Evolutionary conservation across 2,888 invertebrate genomes (phyloP), one percentile per base, ranked within the genome.

Genomic region (Encarsia formosa): DNA sequence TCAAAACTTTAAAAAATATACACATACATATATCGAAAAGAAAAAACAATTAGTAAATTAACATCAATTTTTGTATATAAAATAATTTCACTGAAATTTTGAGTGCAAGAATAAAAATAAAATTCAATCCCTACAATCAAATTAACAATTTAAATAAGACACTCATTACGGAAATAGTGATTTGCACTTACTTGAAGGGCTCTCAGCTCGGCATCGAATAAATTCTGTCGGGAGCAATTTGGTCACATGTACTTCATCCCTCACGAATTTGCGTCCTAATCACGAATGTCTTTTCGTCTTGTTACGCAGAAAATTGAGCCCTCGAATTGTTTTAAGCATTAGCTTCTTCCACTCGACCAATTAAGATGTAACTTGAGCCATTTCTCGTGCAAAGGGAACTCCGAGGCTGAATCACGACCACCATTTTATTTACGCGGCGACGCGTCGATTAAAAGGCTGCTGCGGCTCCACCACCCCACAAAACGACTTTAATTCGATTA

Each of bases 391-490:
- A 31, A 31, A 31, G 6, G 31, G 31, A 31, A n/a, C n/a, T 31
- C 31, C 31, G 57, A 57, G 59, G 56, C 52, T 57, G 59, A 60
- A 63, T 65, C 66, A 65, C 67, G 63, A 67, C 67, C 69, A 69
- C n/a, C n/a, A n/a, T 68, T 65, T 65, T 68, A 64, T 59, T n/a
- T n/a, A n/a, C n/a, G 20, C 43, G n/a, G 13, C 37, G 51, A 32
- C 52, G 49, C 50, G 32, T 43, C 47, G 53, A 54, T 54, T 50
- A 51, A 47, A 50, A 42, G 43, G 35, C 34, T 15, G 13, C n/a
- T 32, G 9, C 23, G 16, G n/a, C 34, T 34, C 31, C 35, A 13
- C 18, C 18, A n/a, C 31, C 42, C 18, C 15, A 2, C 16, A n/a
- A n/a, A n/a, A n/a, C n/a, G n/a, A n/a, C n/a, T n/a, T n/a, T n/a